Percentiles rank a stretch among this genome's conserved stretches.
Evolutionary conservation across 2,888 invertebrate species (phyloP).

Genomic region (Acanthosepion lycidas): DNA sequence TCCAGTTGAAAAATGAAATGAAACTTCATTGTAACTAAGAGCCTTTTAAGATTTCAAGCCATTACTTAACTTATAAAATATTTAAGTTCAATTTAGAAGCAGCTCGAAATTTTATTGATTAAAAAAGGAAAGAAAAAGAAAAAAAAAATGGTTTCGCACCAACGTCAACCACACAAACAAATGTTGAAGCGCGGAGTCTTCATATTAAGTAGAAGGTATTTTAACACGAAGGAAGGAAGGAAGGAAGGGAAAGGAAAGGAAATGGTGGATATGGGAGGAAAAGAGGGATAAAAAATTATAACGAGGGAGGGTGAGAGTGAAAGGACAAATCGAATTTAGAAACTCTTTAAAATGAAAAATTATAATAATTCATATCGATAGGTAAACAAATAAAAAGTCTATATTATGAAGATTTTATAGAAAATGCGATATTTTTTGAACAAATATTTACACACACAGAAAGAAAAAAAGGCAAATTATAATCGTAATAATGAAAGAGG

Average conservation of each 20-base stretch:
- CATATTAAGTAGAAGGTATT: not conserved
- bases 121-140: not conserved
- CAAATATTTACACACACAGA: not conserved
- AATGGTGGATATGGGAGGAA: not conserved
- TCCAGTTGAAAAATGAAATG: not conserved
- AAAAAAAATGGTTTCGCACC: not conserved
- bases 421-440: not conserved
- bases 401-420: not conserved
- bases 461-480: no score
- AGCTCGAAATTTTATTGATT: not conserved
- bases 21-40: not conserved
- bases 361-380: not conserved
- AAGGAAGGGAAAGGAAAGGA: not conserved
- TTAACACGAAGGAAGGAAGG: not conserved
- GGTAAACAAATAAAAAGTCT: not conserved
- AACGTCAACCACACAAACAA: not conserved
- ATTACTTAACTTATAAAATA: slow-evolving; percentile 12
- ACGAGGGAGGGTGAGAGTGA: not conserved
- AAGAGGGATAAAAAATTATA: not conserved
- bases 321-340: not conserved
- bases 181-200: not conserved
- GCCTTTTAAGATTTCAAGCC: slow-evolving; percentile 33
- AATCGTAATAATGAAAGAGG: no score
- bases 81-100: slow-evolving; percentile 20
- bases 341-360: not conserved